Evolutionary conservation across 2,888 invertebrate species (phyloP), one percentile per base, ranked within the genome.

Genomic region (Galerucella pusilla): DNA sequence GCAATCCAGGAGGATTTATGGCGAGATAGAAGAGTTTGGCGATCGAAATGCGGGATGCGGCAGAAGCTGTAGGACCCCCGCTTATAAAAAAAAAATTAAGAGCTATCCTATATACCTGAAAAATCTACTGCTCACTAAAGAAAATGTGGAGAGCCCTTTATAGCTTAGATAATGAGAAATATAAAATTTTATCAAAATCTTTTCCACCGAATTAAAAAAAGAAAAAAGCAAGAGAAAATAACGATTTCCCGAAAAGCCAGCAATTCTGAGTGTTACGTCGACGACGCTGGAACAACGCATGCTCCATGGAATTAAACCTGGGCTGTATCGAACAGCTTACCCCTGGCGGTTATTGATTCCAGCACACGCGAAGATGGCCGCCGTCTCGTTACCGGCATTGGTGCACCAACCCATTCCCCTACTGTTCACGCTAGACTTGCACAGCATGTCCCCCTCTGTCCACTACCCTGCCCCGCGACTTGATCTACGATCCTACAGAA

Each of bases 301-400:
- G 75, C 72, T 52, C 69, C 0, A 10, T 20, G 35, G 66, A 68
- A 68, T 64, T 49, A 69, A 73, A 66, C 66, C 73, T 69, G 76
- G 63, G 84, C 84, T 86, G 83, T 86, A 86, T 87, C 84, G 86
- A 86, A 82, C 86, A 83, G 80, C 74, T 71, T 67, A 74, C 79
- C 84, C 85, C 84, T 81, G 84, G 82, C 81, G 80, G 75, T 83
- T 86, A 86, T 86, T 86, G 86, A 86, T 86, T 85, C 83, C 75
- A 74, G 79, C 67, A 74, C 78, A 78, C 80, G 80, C 81, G 86
- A 87, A 87, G 87, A 87, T 87, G 87, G 87, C 87, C 83, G 83
- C 85, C 85, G 85, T 84, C 85, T 84, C 82, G 80, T 81, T 81
- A 80, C 78, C 82, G 78, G 80, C 85, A 86, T 86, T 86, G 86